Evolutionary conservation across 2,797 vertebrate species (phyloP).

Genomic region (Masticophis lateralis): DNA sequence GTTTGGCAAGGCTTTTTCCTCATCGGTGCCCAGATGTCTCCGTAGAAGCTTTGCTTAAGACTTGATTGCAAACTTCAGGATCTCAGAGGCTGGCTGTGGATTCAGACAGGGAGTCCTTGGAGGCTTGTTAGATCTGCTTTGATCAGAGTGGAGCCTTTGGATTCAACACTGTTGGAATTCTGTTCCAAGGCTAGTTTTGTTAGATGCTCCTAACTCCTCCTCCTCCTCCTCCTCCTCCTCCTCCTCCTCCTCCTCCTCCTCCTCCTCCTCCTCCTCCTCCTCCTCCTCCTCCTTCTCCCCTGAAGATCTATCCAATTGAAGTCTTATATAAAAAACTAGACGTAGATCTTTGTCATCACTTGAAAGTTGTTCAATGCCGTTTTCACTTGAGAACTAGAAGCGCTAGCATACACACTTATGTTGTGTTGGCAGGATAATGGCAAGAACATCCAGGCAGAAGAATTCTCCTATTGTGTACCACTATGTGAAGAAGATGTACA

Average conservation of each 20-base stretch:
- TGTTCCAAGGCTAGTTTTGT: background rate
- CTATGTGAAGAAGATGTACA: background rate
- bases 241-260: background rate
- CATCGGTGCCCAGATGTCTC: background rate
- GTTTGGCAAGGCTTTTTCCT: background rate
- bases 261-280: fast-evolving
- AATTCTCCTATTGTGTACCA: background rate
- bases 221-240: too few relatives aligned
- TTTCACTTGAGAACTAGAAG: conserved; percentile 7
- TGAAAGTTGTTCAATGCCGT: background rate
- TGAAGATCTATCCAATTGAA: background rate
- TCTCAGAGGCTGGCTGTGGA: background rate
- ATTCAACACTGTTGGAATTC: background rate
- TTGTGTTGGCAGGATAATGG: conserved; percentile 5
- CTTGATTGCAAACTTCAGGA: background rate
- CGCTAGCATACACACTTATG: background rate
- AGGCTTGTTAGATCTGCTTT: background rate
- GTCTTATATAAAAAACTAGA: background rate
- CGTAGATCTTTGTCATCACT: background rate
- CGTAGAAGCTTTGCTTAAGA: background rate
- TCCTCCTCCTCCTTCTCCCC: background rate
- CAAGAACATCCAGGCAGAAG: background rate
- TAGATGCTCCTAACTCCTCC: background rate
- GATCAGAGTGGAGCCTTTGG: background rate
- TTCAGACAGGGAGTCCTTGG: background rate